Base-by-base conservation (phyloP, 1,140 invertebrate species). In the Asobara japonica region DNA sequence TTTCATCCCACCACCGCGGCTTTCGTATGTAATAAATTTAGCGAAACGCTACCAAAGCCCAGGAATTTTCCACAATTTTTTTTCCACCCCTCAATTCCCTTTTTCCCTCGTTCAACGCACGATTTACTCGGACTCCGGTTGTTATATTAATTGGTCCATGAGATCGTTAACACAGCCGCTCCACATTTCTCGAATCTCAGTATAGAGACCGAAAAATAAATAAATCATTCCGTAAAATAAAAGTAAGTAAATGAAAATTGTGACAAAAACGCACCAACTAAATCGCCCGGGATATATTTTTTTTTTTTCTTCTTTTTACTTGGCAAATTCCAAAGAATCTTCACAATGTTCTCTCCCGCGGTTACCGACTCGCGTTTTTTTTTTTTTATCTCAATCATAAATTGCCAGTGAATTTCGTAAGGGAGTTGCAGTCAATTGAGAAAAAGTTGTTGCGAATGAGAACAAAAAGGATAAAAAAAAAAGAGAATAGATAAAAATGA, bases 101-200 rank as follows among this genome's bases (percentile, higher is more conserved):
- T 11, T 36, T 36, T 36, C 31, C 31, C 31, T 56, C 20, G 4
- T 27, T 27, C 51, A 56, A 56, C 51, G 51, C 51, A 56, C 51
- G 51, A 56, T 56, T 56, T 56, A 56, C 51, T 56, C 51, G n/a
- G 22, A 20, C 51, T 56, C 51, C 51, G 22, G 51, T 56, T 56
- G 51, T 56, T 56, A 56, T 56, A 56, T 56, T 56, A 56, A 56
- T 56, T 56, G 51, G 51, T 22, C 51, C 22, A 7, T 22, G 20
- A 56, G 51, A 56, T 56, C 51, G 51, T 56, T 56, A 56, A 56
- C 51, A 56, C 51, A 56, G 51, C 51, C 51, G 51, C 51, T 56
- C 51, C 51, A 56, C 51, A 56, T 56, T 56, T 56, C 51, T 56
- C 51, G 51, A 56, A 56, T 56, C 51, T 6, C 51, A 56, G 45